These are phyloP conservation scores for Mesocentrotus franciscanus DNA, from an alignment of 53 echinoderm and acorn worm genomes.

Conservation along the genomic window DNA sequence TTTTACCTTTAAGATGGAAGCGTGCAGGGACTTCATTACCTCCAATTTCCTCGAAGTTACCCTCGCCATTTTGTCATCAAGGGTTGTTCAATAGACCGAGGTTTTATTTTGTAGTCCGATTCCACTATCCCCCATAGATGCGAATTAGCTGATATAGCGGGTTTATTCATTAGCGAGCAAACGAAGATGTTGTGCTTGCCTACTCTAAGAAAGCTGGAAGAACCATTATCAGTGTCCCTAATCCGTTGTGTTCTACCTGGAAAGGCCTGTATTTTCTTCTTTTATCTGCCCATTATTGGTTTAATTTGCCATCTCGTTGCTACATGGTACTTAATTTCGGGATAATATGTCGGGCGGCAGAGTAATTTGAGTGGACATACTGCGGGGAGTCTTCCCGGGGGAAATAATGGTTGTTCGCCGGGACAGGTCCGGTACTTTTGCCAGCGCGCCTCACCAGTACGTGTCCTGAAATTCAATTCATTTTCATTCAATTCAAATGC, in stretches of 20 bases:
- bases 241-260: not conserved
- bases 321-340: conserved; percentile 47
- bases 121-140: not conserved
- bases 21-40: conserved; percentile 46
- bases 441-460: not conserved
- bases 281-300: conserved; percentile 44
- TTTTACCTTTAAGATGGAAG: conserved; percentile 16
- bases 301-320: conserved; percentile 32
- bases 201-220: conserved; percentile 6
- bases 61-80: conserved; percentile 25
- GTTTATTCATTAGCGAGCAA: conserved; percentile 35
- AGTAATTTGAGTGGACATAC: conserved; percentile 56
- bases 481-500: not conserved
- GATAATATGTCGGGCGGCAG: conserved; percentile 51
- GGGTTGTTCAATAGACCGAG: conserved; percentile 13
- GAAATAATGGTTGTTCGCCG: conserved; percentile 5
- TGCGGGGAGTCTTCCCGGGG: not conserved
- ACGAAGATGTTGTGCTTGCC: conserved; percentile 1
- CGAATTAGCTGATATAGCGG: not conserved
- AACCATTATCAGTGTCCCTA: not conserved
- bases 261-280: conserved; percentile 14
- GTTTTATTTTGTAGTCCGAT: not conserved
- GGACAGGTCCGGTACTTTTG: conserved; percentile 17
- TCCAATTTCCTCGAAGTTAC: not conserved
- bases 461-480: conserved; percentile 33